These are phyloP conservation scores for Drosophila micromelanica DNA, from an alignment of 1,140 invertebrate genomes.

Conservation along the genomic window DNA sequence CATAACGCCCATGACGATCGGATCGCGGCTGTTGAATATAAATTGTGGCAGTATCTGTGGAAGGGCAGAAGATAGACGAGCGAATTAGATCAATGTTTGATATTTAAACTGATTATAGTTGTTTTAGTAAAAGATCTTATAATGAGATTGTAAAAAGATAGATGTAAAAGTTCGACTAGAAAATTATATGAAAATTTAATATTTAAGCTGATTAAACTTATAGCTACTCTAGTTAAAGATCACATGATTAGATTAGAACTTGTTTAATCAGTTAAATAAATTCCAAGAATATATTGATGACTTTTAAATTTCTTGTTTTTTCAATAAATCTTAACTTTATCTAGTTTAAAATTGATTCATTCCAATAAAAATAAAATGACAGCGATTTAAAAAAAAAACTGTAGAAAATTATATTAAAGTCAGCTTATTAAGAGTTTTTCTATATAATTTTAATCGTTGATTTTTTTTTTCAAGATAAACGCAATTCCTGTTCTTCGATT, in stretches of 20 bases:
- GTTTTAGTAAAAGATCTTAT: background rate
- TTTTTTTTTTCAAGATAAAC: constrained; percentile 3
- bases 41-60: constrained; percentile 90
- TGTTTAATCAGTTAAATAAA: no score
- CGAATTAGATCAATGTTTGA: constrained; percentile 37
- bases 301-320: no score
- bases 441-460: constrained; percentile 6
- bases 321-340: no score
- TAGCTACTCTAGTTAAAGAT: background rate
- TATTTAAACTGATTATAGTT: background rate
- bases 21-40: constrained; percentile 98
- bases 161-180: no score
- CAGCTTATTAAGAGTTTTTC: no score
- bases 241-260: background rate
- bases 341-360: no score
- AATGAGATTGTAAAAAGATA: background rate
- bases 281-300: no score
- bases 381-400: no score
- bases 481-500: constrained; percentile 56
- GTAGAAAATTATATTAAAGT: no score
- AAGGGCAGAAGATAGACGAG: background rate
- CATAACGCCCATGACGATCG: constrained; percentile 98
- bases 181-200: background rate
- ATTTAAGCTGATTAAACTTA: background rate
- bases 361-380: no score